Evolutionary conservation across 92 coral and sea anemone species (phyloP), one percentile per base, ranked within the genome.

Genomic region (Epizoanthus illoricatus): DNA sequence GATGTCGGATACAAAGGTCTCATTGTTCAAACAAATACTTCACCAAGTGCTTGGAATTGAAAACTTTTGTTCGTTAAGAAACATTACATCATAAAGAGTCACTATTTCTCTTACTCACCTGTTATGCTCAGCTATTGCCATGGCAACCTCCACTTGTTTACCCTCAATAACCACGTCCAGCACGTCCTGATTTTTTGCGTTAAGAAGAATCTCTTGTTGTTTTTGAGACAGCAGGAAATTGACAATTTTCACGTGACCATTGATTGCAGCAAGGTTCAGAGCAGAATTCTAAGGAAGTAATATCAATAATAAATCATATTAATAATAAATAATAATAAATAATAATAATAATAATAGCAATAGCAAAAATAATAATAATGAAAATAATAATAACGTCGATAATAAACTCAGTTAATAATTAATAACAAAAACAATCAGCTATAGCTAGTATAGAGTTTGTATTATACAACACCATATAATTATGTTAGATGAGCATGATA

Each of bases 61-160:
- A 49, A 49, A 11, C 13, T 2, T 49, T 7, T 7, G 2, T 8
- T 7, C 0, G 2, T 8, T 43, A 0, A 43, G 49, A 49, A 8
- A 7, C 55, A 49, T 49, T 49, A 49, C 15, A 11, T 7, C 55
- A 49, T 11, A 49, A 8, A 49, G 55, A 43, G 5, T 43, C 8
- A 5, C 49, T 43, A 3, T 7, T 49, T 49, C 10, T 49, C 10
- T 49, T 49, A 15, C 91, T 24, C 61, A 90, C 97, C 97, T 90
- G 81, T 76, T 81, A 66, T 93, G 93, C 17, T 92, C 84, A 15
- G 90, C 94, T 73, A 93, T 93, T 36, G 91, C 89, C 88, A 90
- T 88, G 39, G 91, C 88, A 59, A 88, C 94, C 24, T 86, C 92
- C 63, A 71, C 85, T 76, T 81, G 86, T 21, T 88, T 90, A 7